phyloP scores from a whole-genome alignment of 2,113 vertebrate genomes.

The Tonatia bakeri region DNA sequence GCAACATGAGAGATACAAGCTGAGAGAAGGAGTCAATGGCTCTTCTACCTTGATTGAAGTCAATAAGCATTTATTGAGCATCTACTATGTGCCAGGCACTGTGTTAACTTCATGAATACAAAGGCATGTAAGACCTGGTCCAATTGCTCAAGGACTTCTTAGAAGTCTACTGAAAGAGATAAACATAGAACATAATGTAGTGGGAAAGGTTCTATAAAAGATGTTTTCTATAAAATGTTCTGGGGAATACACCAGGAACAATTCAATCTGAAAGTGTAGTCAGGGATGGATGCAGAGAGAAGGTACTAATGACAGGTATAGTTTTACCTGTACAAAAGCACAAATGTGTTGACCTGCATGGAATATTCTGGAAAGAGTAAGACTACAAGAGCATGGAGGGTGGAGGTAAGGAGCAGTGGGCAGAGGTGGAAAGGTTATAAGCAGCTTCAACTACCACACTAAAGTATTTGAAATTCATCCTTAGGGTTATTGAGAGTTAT shows the following conservation, averaged over 20 bases:
- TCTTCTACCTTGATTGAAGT: not conserved
- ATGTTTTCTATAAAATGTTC: not conserved
- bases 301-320: not conserved
- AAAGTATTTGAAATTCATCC: not conserved
- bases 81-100: not conserved
- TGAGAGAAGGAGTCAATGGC: not conserved
- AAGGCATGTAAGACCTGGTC: not conserved
- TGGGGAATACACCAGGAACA: not conserved
- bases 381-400: not conserved
- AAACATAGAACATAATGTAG: not conserved
- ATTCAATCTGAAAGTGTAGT: not conserved
- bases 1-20: not conserved
- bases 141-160: not conserved
- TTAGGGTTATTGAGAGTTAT: not conserved
- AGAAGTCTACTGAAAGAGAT: not conserved
- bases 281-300: not conserved
- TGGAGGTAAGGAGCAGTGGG: not conserved
- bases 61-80: not conserved
- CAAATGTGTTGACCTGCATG: not conserved
- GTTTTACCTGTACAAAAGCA: not conserved
- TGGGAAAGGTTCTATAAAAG: not conserved
- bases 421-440: not conserved
- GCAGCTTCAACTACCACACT: not conserved
- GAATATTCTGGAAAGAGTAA: not conserved
- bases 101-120: not conserved